These are phyloP conservation scores for Vombatus ursinus DNA, from an alignment of 2,113 vertebrate genomes.

Conservation along the genomic window DNA sequence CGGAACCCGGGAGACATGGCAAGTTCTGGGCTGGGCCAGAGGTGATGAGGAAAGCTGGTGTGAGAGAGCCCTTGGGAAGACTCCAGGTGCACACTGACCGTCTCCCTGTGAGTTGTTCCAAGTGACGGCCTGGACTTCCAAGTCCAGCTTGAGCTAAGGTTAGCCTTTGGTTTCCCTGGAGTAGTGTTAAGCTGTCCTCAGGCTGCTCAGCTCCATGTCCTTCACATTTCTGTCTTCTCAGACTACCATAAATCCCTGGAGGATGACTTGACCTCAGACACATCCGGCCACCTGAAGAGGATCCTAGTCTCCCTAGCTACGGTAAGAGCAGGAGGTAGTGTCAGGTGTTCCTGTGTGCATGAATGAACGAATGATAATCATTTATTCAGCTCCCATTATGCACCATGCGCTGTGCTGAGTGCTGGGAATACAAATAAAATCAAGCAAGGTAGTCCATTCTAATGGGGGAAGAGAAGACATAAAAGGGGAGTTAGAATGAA, in stretches of 20 bases:
- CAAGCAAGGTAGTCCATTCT: neutral
- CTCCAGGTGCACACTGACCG: neutral
- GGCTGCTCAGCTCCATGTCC: neutral
- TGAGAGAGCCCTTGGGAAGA: neutral
- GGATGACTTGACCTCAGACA: constrained; percentile 93
- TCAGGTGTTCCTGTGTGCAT: neutral
- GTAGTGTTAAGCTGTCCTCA: neutral
- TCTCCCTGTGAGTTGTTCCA: neutral
- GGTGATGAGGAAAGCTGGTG: neutral
- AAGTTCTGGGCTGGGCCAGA: neutral
- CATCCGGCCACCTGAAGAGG: constrained; percentile 93
- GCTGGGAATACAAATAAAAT: neutral
- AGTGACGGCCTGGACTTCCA: neutral
- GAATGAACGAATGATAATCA: neutral
- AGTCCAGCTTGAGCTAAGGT: neutral
- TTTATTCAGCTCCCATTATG: neutral
- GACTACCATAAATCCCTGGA: constrained; percentile 93
- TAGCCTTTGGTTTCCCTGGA: neutral
- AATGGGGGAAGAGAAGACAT: neutral
- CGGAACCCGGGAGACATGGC: neutral
- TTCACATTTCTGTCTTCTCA: constrained; percentile 72
- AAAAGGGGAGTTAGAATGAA: neutral
- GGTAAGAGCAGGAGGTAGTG: constrained; percentile 81
- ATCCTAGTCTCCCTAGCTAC: constrained; percentile 94
- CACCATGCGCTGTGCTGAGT: neutral